Evolutionary conservation across 2,888 invertebrate genomes (phyloP).

Genomic region (Tiphia femorata): DNA sequence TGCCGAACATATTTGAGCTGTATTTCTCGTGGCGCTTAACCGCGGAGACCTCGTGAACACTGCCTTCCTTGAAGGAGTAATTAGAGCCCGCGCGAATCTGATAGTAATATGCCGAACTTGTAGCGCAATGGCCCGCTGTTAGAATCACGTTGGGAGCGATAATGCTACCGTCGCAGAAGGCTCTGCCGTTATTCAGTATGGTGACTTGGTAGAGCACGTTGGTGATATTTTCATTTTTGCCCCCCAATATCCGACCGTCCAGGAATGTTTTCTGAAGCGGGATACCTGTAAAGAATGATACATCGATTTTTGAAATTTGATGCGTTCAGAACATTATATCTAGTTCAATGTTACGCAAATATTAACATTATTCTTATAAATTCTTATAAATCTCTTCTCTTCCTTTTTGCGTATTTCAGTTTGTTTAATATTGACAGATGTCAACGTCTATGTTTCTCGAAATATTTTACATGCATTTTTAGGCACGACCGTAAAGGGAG

Average conservation of each 20-base stretch:
- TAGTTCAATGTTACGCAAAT: no score
- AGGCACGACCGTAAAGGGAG: no score
- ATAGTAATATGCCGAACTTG: constrained; percentile 14
- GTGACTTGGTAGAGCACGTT: constrained; percentile 71
- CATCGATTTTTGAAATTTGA: no score
- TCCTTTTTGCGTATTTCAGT: no score
- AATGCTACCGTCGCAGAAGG: constrained; percentile 73
- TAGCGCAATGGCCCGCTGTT: constrained; percentile 75
- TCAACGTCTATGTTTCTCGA: no score
- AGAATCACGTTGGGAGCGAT: constrained; percentile 70
- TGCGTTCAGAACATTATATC: no score
- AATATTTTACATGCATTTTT: no score
- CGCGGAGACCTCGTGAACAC: constrained; percentile 67
- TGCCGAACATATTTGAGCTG: constrained; percentile 58
- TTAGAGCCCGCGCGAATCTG: constrained; percentile 66
- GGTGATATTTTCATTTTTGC: constrained; percentile 69
- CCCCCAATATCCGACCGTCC: constrained; percentile 72
- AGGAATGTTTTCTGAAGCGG: no score
- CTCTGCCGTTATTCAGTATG: constrained; percentile 67
- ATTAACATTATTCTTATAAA: no score
- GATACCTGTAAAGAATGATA: no score
- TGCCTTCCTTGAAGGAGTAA: constrained; percentile 71
- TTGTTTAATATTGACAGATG: no score
- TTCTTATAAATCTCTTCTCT: no score
- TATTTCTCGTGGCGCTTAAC: constrained; percentile 72